These are phyloP conservation scores for Sebastes fasciatus DNA, from an alignment of 2,113 vertebrate species.

Conservation along the genomic window DNA sequence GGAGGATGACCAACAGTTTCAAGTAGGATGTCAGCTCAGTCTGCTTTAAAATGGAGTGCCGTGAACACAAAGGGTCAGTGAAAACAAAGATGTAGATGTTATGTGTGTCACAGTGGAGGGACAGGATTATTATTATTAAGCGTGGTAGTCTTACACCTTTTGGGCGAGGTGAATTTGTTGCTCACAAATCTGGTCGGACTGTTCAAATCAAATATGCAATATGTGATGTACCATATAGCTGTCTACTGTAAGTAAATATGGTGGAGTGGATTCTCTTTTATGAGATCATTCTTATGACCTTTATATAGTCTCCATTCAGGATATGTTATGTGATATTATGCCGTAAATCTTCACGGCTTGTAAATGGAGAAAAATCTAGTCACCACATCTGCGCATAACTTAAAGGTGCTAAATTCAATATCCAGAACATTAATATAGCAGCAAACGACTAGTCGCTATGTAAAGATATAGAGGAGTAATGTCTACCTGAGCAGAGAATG, in stretches of 20 bases:
- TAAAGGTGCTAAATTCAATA: background rate
- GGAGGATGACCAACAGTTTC: constrained; percentile 15
- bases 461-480: too few species aligned
- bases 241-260: background rate
- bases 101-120: background rate
- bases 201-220: background rate
- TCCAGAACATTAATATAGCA: too few species aligned
- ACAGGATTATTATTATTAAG: background rate
- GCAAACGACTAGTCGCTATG: too few species aligned
- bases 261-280: background rate
- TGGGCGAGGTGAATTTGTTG: background rate
- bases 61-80: constrained; percentile 13
- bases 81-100: background rate
- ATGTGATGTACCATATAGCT: background rate
- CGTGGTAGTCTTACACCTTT: background rate
- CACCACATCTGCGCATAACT: constrained; percentile 1
- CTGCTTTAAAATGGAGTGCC: constrained; percentile 4
- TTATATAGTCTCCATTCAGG: background rate
- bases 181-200: background rate
- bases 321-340: background rate
- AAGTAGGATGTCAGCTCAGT: constrained; percentile 3
- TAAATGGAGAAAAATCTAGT: background rate
- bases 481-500: too few species aligned
- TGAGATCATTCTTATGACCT: background rate
- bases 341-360: background rate